Evolutionary conservation across 2,113 vertebrate species (phyloP), one percentile per base, ranked within the genome.

Genomic region (Tretioscincus oriximinensis): DNA sequence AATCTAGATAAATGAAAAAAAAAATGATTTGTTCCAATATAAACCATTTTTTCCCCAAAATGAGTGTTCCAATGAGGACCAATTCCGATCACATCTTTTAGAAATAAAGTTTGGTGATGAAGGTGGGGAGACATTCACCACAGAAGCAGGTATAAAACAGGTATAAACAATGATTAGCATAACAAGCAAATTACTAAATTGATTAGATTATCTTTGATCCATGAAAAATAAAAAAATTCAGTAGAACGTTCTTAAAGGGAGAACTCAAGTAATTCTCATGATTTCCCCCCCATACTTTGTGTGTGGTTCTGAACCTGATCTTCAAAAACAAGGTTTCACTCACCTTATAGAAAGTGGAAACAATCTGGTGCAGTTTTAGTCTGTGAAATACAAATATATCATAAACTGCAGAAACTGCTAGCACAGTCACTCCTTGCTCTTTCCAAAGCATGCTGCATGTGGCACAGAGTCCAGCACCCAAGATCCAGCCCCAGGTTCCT

Each of bases 401-500:
- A 0, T 99, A 99, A 63, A 98, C 93, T 0, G 97, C 98, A 0
- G 97, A 97, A n/a, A 98, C 90, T 0, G 98, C 98, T 64, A 99
- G 94, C 68, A 99, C 98, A 2, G 98, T 99, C 85, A 99, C 97
- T 66, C 98, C 98, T 84, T 99, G 98, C 87, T 99, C 98, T 90
- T 99, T 99, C 98, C 98, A 99, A 66, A 99, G 91, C 98, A 99
- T 98, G 93, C 98, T 99, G 95, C 96, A 97, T 1, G 95, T 96
- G 0, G 98, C 97, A 2, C 97, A 97, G 26, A 93, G 91, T 76
- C 98, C 95, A 0, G 97, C 94, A 80, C 94, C 95, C 73, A 96
- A 87, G 82, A 99, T 94, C 94, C 98, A 99, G 84, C 95, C 95
- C 94, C 93, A 94, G 9, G 95, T 91, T 51, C 91, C 90, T 0